Evolutionary conservation across 2,797 vertebrate species (phyloP), one percentile per base, ranked within the genome.

Genomic region (Acanthis flammea): DNA sequence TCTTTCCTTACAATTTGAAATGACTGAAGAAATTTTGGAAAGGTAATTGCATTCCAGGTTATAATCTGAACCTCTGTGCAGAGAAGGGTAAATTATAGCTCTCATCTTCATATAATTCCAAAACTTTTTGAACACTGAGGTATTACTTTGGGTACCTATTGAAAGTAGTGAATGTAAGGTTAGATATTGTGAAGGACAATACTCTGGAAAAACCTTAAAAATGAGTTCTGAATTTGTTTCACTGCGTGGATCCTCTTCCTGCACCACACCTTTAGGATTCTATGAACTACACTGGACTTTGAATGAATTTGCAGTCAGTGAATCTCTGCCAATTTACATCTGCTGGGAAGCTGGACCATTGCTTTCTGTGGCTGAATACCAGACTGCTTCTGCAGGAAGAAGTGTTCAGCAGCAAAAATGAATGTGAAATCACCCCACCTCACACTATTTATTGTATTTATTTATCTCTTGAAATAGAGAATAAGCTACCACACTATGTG

Each of bases 391-490:
- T 41, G 39, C 39, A 54, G 48, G 25, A 88, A 60, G 37, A 62
- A 85, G 17, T 18, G 33, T 71, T 90, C 65, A 81, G 42, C 31
- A 88, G 51, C 42, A 89, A 45, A 95, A 96, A 75, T 68, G 35
- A 80, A 92, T 65, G 55, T 50, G 77, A 91, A 90, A 67, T 51
- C 37, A n/a, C 18, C 23, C 77, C 21, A 60, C 39, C 28, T 63
- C 31, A 14, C 73, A 39, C 16, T 90, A 74, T 70, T 92, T 89
- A 60, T 66, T 90, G 42, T 61, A 75, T 87, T 88, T 74, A 30
- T 92, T 94, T 95, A 83, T 92, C 62, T 86, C 51, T 60, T 92
- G 55, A 89, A 83, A 87, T 47, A 90, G 39, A 80, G 95, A 92
- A 62, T 78, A 71, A 95, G 35, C 42, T 62, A 76, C 62, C 35